Evolutionary conservation across 2,888 invertebrate species (phyloP).

Genomic region (Euzetes globulus): DNA sequence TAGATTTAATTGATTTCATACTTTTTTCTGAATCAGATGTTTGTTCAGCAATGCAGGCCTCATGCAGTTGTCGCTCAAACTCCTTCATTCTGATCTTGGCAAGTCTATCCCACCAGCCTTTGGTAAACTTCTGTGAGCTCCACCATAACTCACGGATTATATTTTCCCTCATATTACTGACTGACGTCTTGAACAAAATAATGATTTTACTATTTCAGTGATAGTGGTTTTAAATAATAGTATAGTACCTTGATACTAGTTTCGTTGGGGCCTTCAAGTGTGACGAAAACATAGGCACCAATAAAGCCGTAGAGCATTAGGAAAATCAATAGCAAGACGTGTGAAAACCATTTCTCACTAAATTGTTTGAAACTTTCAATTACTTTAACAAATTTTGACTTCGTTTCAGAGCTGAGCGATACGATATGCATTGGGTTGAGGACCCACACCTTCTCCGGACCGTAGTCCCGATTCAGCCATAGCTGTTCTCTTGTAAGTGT

Average conservation of each 20-base stretch:
- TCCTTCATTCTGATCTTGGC: constrained; percentile 54
- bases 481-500: constrained; percentile 5
- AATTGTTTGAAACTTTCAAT: constrained; percentile 49
- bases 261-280: constrained; percentile 62
- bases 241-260: constrained; percentile 41
- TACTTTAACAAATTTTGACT: constrained; percentile 40
- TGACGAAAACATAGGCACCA: constrained; percentile 70
- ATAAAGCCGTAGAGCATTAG: constrained; percentile 68
- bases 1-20: not conserved
- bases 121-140: constrained; percentile 33
- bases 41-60: constrained; percentile 32
- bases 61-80: constrained; percentile 69
- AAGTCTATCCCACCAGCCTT: constrained; percentile 31
- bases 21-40: constrained; percentile 39
- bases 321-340: constrained; percentile 71
- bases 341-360: constrained; percentile 80
- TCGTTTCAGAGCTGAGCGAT: constrained; percentile 39
- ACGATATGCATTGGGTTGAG: constrained; percentile 43
- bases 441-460: constrained; percentile 34
- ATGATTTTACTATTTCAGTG: not conserved
- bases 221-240: not conserved
- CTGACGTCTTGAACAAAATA: constrained; percentile 30
- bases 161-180: constrained; percentile 34
- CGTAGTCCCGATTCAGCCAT: constrained; percentile 32
- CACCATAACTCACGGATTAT: constrained; percentile 37